Evolutionary conservation across 2,113 vertebrate species (phyloP).

Genomic region (Protomyctophum bolini): DNA sequence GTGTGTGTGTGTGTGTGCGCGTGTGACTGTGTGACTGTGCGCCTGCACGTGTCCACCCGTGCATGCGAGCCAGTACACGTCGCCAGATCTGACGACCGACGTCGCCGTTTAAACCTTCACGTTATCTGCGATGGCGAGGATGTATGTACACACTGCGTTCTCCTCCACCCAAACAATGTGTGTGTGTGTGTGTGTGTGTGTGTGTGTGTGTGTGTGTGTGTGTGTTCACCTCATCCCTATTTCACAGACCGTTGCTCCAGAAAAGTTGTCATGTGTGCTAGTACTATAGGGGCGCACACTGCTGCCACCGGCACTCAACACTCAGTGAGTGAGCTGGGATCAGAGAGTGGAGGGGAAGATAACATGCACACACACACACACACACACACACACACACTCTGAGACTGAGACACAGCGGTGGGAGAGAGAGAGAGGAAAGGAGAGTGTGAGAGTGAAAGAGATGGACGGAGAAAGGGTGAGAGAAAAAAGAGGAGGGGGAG

Average conservation of each 20-base stretch:
- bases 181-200: conserved; percentile 1
- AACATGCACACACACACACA: neutral
- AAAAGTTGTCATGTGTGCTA: conserved; percentile 41
- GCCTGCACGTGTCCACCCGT: neutral
- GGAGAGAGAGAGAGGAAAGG: neutral
- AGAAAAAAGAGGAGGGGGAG: neutral
- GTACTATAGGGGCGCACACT: neutral
- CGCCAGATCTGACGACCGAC: neutral
- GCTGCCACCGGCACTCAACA: neutral
- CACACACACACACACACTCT: neutral
- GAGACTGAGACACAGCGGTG: neutral
- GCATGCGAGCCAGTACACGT: neutral
- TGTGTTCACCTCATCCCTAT: conserved; percentile 38
- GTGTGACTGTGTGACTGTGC: conserved; percentile 3
- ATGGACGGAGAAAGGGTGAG: neutral
- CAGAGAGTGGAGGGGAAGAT: neutral
- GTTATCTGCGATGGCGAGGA: neutral
- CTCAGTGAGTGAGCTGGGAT: neutral
- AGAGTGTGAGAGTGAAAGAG: neutral
- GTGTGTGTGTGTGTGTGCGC: conserved; percentile 3
- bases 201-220: neutral
- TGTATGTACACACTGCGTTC: conserved; percentile 4
- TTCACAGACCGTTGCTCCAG: conserved; percentile 52
- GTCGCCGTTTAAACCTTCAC: neutral
- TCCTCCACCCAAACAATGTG: conserved; percentile 14